These are phyloP conservation scores for cat (Felis catus) DNA, from an alignment of 2,113 vertebrate genomes.

Conservation along the genomic window F.catus_Fca126_mat1.0 CM031415.1:71719001-71719500, in stretches of 20 bases:
- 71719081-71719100: not conserved
- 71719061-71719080: not conserved
- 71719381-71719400: too few species aligned
- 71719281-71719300: too few species aligned
- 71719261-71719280: too few species aligned
- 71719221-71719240: too few species aligned
- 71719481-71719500: not conserved
- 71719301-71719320: too few species aligned
- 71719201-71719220: too few species aligned
- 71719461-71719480: fast-evolving
- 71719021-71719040: not conserved
- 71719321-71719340: too few species aligned
- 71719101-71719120: not conserved
- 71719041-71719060: not conserved
- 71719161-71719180: fast-evolving
- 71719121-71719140: not conserved
- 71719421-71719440: not conserved
- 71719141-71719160: not conserved
- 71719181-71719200: not conserved
- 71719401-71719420: too few species aligned
- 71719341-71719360: too few species aligned
- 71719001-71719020: not conserved
- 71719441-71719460: fast-evolving
- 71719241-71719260: too few species aligned
- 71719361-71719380: too few species aligned